Percentiles rank a stretch among this genome's conserved stretches.
These are phyloP conservation scores for Villa cingulata DNA, from an alignment of 2,888 invertebrate species.

Conservation along the genomic window DNA sequence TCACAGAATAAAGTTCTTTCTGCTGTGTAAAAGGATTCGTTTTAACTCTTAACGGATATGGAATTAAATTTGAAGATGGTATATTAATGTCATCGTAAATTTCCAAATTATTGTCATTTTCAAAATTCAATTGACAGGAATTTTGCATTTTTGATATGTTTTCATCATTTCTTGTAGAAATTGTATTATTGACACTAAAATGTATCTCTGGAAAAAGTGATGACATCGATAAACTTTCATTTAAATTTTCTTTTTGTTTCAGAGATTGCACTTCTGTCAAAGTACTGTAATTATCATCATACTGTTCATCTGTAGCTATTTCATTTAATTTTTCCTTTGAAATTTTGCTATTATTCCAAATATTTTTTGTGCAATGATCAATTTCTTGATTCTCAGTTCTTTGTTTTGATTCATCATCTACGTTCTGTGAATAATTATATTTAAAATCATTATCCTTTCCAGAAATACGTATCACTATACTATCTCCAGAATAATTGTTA, in stretches of 20 bases:
- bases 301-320: too few species aligned
- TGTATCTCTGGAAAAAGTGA: slow-evolving; percentile 18
- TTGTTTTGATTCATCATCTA: too few species aligned
- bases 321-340: too few species aligned
- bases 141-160: slow-evolving; percentile 9
- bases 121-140: background rate
- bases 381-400: too few species aligned
- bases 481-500: slow-evolving; percentile 14
- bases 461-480: slow-evolving; percentile 19
- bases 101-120: background rate
- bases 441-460: slow-evolving; percentile 8
- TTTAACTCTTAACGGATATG: slow-evolving; percentile 19
- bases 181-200: slow-evolving; percentile 13
- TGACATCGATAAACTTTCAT: slow-evolving; percentile 10
- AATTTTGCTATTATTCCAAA: too few species aligned
- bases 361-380: too few species aligned
- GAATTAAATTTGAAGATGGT: slow-evolving; percentile 18
- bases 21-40: slow-evolving; percentile 25
- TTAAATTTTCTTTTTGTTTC: slow-evolving; percentile 7
- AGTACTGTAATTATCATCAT: too few species aligned
- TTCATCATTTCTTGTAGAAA: slow-evolving; percentile 10
- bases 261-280: slow-evolving; percentile 16
- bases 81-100: slow-evolving; percentile 16
- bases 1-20: slow-evolving; percentile 41
- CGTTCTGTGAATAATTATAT: background rate